Conservation (phyloP, 2,113 vertebrate genomes). For the Scopus umbretta region DNA sequence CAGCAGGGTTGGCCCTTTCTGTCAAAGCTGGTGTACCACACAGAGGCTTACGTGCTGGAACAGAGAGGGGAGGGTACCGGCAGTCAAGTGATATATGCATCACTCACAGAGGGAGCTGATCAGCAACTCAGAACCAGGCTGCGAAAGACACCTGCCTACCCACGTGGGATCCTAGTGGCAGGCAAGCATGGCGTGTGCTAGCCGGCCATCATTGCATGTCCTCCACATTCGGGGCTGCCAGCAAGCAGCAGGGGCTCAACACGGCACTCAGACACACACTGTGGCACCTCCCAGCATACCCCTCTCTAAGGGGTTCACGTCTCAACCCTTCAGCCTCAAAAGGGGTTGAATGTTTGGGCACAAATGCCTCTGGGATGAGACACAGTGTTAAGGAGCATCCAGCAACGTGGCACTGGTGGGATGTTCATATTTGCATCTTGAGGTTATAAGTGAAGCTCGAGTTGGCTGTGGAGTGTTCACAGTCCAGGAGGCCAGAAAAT, state of each 20-base stretch:
- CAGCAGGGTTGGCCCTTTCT: not conserved
- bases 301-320: not conserved
- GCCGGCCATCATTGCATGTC: not conserved
- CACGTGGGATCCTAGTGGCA: not conserved
- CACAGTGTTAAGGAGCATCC: not conserved
- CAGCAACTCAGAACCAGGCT: not conserved
- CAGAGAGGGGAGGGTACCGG: not conserved
- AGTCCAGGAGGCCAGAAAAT: not conserved
- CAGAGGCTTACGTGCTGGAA: not conserved
- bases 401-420: not conserved
- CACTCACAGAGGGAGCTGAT: not conserved
- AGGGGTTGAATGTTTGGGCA: not conserved
- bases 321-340: not conserved
- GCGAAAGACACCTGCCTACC: not conserved
- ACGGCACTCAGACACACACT: rapidly evolving
- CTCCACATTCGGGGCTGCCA: rapidly evolving
- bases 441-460: not conserved
- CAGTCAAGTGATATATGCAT: not conserved
- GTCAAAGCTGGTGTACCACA: not conserved
- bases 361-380: not conserved
- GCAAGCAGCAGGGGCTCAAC: not conserved
- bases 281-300: not conserved
- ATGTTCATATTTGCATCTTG: not conserved
- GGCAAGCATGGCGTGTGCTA: rapidly evolving
- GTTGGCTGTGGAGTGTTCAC: not conserved